phyloP scores from a whole-genome alignment of 2,888 invertebrate genomes.

The Balanococcus diminutus region DNA sequence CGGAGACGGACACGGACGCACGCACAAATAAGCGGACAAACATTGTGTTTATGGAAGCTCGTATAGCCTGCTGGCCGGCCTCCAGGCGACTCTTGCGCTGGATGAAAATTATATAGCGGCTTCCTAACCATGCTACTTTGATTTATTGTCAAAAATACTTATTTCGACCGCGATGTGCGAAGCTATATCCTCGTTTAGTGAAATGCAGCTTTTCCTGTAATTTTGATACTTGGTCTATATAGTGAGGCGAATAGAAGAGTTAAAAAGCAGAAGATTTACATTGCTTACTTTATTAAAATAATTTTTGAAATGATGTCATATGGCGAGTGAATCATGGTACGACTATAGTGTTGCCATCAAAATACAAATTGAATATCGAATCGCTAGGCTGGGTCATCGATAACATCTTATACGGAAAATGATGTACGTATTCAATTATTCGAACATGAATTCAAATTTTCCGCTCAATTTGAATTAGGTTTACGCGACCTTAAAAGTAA shows the following conservation, averaged over 20 bases:
- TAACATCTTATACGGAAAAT: background rate
- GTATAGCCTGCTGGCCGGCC: background rate
- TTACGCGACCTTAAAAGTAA: background rate
- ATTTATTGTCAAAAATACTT: background rate
- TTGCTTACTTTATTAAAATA: no score
- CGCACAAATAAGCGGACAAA: background rate
- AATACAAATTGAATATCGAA: background rate
- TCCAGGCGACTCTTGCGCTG: background rate
- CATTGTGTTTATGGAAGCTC: background rate
- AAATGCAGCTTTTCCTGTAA: background rate
- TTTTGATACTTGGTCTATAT: no score
- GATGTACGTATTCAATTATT: background rate
- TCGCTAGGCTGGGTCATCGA: background rate
- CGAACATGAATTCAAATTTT: background rate
- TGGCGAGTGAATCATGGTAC: background rate
- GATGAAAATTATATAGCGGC: slow-evolving; percentile 18
- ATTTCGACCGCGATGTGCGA: background rate
- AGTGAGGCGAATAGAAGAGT: no score
- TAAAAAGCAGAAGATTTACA: no score
- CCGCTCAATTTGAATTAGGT: background rate
- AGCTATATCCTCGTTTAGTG: background rate
- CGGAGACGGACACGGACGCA: background rate
- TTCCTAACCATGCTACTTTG: background rate
- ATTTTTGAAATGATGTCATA: background rate
- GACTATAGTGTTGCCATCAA: background rate